Evolutionary conservation across 1,140 invertebrate species (phyloP).

Genomic region (Drepana arcuata): DNA sequence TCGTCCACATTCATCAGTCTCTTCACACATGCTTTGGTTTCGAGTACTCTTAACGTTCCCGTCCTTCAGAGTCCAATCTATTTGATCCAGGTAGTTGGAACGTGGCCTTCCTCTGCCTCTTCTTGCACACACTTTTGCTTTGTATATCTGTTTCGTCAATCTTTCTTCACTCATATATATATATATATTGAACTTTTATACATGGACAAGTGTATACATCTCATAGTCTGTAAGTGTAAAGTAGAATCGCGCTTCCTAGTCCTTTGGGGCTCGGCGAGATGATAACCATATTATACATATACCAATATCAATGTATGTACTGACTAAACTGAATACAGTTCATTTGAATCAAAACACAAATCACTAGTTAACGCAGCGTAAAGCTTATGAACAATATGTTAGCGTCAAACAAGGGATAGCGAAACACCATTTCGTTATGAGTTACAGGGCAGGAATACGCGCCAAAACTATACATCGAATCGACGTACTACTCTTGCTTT

Average conservation of each 20-base stretch:
- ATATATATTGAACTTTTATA: too few species aligned
- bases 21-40: too few species aligned
- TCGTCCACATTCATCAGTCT: too few species aligned
- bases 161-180: too few species aligned
- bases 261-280: too few species aligned
- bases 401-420: slow-evolving; percentile 4
- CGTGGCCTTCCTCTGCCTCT: too few species aligned
- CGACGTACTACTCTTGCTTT: slow-evolving; percentile 28
- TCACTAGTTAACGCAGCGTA: not conserved
- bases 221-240: not conserved
- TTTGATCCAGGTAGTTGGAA: too few species aligned
- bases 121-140: too few species aligned
- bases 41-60: too few species aligned
- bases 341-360: not conserved
- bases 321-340: not conserved
- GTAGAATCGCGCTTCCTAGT: not conserved
- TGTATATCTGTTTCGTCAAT: too few species aligned
- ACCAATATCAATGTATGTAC: not conserved
- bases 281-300: not conserved
- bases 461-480: slow-evolving; percentile 35
- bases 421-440: slow-evolving; percentile 19
- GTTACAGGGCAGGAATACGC: slow-evolving; percentile 20
- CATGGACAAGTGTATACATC: not conserved
- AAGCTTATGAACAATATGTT: slow-evolving; percentile 4
- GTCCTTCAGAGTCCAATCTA: too few species aligned